Percentiles rank a stretch among this genome's conserved stretches.
These are phyloP conservation scores for Pachycephus smyrnensis DNA, from an alignment of 2,888 invertebrate species.

Conservation along the genomic window DNA sequence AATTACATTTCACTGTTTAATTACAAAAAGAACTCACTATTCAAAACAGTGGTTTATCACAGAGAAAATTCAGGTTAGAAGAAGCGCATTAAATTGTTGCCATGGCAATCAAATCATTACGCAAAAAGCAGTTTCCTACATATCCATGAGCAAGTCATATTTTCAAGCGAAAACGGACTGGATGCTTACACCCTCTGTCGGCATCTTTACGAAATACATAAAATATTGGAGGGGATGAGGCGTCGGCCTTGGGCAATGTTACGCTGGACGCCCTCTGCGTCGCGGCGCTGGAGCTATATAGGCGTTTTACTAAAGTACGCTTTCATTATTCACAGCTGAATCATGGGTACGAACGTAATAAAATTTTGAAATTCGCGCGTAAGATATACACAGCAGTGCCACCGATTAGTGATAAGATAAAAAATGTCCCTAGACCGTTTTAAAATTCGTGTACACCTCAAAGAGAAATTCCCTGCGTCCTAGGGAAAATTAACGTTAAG, in stretches of 20 bases:
- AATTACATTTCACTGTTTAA: neutral
- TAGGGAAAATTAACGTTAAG: neutral
- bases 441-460: neutral
- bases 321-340: neutral
- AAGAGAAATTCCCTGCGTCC: neutral
- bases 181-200: neutral
- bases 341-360: neutral
- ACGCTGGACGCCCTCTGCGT: neutral
- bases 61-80: neutral
- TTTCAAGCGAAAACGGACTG: neutral
- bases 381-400: neutral
- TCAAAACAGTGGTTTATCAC: neutral
- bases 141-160: neutral
- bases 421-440: neutral
- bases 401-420: neutral
- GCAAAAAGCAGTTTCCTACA: neutral
- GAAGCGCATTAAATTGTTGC: neutral
- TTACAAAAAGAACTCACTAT: neutral
- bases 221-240: neutral
- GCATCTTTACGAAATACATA: neutral
- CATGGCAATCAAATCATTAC: neutral
- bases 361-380: neutral
- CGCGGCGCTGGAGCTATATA: neutral
- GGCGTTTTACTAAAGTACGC: neutral
- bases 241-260: neutral